Evolutionary conservation across 1,140 invertebrate species (phyloP).

Genomic region (Conus ventricosus): DNA sequence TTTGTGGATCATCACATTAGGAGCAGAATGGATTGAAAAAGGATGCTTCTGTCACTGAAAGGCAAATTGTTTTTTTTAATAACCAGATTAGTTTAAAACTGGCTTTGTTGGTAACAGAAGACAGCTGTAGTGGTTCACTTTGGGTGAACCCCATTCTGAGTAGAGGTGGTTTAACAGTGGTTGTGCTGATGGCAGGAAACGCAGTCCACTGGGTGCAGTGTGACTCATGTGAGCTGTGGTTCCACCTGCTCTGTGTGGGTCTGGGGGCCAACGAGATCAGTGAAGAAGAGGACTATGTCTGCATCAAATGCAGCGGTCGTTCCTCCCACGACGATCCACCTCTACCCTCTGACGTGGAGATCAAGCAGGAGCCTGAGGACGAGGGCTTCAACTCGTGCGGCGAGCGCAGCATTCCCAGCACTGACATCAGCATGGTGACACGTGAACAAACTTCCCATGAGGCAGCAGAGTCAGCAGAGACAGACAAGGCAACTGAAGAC

Average conservation of each 20-base stretch:
- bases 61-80: too few relatives aligned
- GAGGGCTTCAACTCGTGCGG: constrained; percentile 18
- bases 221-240: constrained; percentile 96
- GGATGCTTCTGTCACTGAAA: too few relatives aligned
- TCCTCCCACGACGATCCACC: background rate
- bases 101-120: too few relatives aligned
- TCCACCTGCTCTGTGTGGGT: constrained; percentile 96
- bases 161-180: too few relatives aligned
- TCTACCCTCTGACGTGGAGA: constrained; percentile 10
- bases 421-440: constrained; percentile 7
- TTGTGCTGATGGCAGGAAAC: constrained; percentile 77
- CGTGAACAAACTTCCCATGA: constrained; percentile 1
- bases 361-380: constrained; percentile 45
- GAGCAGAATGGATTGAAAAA: too few relatives aligned
- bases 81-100: too few relatives aligned
- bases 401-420: constrained; percentile 22
- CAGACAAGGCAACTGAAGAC: constrained; percentile 14
- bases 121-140: too few relatives aligned
- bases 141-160: too few relatives aligned
- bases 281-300: constrained; percentile 94
- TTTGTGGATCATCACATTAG: too few relatives aligned
- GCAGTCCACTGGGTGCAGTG: constrained; percentile 98
- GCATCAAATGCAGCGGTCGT: constrained; percentile 74
- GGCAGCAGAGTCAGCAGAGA: background rate
- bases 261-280: constrained; percentile 87